Evolutionary conservation across 2,888 invertebrate species (phyloP).

Genomic region (Heteromurus nitidus): DNA sequence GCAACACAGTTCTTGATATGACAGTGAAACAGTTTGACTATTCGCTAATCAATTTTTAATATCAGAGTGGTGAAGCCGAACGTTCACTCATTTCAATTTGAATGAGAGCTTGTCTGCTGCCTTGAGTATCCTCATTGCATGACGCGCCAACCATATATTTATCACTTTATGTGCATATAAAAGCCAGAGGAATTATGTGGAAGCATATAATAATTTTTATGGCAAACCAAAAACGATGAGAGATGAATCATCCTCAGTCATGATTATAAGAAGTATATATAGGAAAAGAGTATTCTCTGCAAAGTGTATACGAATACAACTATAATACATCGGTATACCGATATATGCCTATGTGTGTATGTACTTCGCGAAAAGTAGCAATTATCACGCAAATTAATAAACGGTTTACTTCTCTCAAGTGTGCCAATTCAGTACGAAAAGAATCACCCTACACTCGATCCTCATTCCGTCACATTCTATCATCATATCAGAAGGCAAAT

Average conservation of each 20-base stretch:
- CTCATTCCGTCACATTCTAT: conserved; percentile 4
- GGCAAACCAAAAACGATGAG: background rate
- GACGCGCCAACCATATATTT: background rate
- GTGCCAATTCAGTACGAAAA: conserved; percentile 15
- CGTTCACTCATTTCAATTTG: conserved; percentile 18
- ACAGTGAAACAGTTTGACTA: conserved; percentile 15
- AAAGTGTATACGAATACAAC: background rate
- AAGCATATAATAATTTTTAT: background rate
- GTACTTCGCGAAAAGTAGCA: too few species aligned
- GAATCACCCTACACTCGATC: background rate
- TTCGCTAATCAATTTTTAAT: conserved; percentile 24
- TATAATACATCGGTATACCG: background rate
- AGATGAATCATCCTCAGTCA: conserved; percentile 21
- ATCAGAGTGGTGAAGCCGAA: background rate
- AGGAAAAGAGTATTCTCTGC: background rate
- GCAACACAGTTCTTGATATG: conserved; percentile 26
- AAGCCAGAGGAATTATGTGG: background rate
- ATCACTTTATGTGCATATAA: too few species aligned
- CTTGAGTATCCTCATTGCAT: background rate
- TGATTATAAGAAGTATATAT: background rate
- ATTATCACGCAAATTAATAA: conserved; percentile 47
- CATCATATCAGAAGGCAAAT: conserved; percentile 5
- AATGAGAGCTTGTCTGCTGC: conserved; percentile 26
- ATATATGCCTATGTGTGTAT: too few species aligned
- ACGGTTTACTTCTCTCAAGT: conserved; percentile 22